Evolutionary conservation across 2,888 invertebrate species (phyloP).

Genomic region (Xiphydria camelus): DNA sequence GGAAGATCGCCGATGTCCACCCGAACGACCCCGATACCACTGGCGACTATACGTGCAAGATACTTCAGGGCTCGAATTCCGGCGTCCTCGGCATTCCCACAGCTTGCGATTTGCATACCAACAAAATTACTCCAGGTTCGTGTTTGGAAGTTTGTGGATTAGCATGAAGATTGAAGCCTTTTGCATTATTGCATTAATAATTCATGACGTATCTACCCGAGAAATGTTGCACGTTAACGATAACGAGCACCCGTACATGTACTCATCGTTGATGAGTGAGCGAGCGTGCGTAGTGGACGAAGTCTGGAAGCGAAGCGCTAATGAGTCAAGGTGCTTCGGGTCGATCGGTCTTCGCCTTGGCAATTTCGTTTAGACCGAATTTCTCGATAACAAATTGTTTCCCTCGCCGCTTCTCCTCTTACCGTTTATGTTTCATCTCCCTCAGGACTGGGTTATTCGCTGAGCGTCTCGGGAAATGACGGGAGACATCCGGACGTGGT

Average conservation of each 20-base stretch:
- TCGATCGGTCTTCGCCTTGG: no score
- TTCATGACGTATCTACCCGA: constrained; percentile 32
- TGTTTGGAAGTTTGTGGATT: constrained; percentile 35
- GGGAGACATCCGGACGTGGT: constrained; percentile 84
- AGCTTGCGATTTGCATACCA: constrained; percentile 80
- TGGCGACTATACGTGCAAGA: constrained; percentile 86
- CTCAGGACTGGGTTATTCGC: constrained; percentile 69
- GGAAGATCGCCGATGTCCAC: constrained; percentile 88
- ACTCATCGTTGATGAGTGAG: no score
- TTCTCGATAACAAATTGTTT: no score
- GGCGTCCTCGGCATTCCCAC: constrained; percentile 71
- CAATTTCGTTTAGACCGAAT: no score
- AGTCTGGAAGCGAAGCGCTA: no score
- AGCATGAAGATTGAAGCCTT: constrained; percentile 15
- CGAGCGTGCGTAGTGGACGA: no score
- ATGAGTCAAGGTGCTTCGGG: no score
- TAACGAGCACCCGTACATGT: neutral
- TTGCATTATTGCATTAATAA: constrained; percentile 35
- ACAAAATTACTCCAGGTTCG: constrained; percentile 67
- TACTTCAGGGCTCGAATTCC: constrained; percentile 68
- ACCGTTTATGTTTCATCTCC: constrained; percentile 9
- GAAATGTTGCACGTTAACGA: neutral
- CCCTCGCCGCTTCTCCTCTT: no score
- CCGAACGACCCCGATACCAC: constrained; percentile 90
- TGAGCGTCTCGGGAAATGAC: constrained; percentile 86